These are phyloP conservation scores for Penaeus japonicus DNA, from an alignment of 1,140 invertebrate genomes.

Conservation along the genomic window DNA sequence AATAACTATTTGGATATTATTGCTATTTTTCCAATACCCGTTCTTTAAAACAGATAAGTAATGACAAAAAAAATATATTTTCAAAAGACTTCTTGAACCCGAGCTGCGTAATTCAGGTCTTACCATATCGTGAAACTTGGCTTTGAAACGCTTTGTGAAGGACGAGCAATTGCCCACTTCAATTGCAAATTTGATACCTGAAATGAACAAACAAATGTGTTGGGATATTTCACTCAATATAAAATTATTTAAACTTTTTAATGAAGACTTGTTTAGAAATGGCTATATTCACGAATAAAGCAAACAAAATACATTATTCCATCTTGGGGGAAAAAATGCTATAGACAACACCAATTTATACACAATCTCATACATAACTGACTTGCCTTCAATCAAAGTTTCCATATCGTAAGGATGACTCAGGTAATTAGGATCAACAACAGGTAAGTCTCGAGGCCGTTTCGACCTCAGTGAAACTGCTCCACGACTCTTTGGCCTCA, in stretches of 20 bases:
- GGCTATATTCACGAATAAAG: too few relatives aligned
- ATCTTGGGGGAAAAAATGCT: too few relatives aligned
- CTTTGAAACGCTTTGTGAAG: conserved; percentile 17
- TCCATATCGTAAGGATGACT: conserved; percentile 62
- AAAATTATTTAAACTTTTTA: too few relatives aligned
- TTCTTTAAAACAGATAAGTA: too few relatives aligned
- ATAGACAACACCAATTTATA: too few relatives aligned
- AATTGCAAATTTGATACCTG: conserved; percentile 31
- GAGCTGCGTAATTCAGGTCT: background rate
- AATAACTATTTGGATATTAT: too few relatives aligned
- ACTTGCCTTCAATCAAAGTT: conserved; percentile 22
- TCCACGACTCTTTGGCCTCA: conserved; percentile 79
- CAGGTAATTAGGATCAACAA: conserved; percentile 79
- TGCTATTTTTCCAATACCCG: too few relatives aligned
- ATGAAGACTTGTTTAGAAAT: too few relatives aligned
- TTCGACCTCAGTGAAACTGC: conserved; percentile 73
- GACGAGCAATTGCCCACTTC: conserved; percentile 25
- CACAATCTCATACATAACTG: background rate
- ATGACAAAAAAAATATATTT: too few relatives aligned
- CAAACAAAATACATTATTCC: too few relatives aligned
- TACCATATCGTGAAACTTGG: conserved; percentile 32
- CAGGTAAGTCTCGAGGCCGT: conserved; percentile 79
- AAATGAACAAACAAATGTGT: background rate
- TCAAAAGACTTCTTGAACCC: too few relatives aligned
- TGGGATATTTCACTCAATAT: too few relatives aligned